Evolutionary conservation across 2,888 invertebrate species (phyloP).

Genomic region (Pterobdella sp.): DNA sequence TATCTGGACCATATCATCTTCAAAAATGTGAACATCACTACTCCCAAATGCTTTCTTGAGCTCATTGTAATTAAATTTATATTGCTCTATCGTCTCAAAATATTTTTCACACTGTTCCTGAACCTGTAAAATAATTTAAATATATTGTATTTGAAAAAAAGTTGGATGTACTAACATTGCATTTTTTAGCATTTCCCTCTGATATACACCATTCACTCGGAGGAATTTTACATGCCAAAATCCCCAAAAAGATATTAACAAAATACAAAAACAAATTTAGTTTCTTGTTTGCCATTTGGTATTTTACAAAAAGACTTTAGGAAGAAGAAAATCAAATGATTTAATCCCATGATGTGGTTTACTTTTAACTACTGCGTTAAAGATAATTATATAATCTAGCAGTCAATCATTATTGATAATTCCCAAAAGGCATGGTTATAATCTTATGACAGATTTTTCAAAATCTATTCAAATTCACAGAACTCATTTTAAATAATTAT

Average conservation of each 20-base stretch:
- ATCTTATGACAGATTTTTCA: too few relatives aligned
- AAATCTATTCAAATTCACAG: too few relatives aligned
- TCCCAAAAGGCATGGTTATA: too few relatives aligned
- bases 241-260: neutral
- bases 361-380: too few relatives aligned
- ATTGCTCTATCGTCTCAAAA: neutral
- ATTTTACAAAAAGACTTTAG: too few relatives aligned
- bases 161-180: conserved; percentile 22
- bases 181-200: conserved; percentile 17
- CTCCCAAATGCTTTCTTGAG: neutral
- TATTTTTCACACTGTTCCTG: neutral
- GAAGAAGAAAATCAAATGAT: too few relatives aligned
- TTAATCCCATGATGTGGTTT: too few relatives aligned
- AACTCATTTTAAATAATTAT: too few relatives aligned
- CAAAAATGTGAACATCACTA: conserved; percentile 8
- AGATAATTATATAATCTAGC: too few relatives aligned
- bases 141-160: neutral
- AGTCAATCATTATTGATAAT: too few relatives aligned
- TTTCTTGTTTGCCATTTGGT: too few relatives aligned
- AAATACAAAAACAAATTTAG: neutral
- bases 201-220: conserved; percentile 31
- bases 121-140: neutral
- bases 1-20: conserved; percentile 40
- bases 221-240: conserved; percentile 26
- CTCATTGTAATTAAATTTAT: neutral